Evolutionary conservation across 2,113 vertebrate species (phyloP), one percentile per base, ranked within the genome.

Genomic region (Syrmaticus mikado): DNA sequence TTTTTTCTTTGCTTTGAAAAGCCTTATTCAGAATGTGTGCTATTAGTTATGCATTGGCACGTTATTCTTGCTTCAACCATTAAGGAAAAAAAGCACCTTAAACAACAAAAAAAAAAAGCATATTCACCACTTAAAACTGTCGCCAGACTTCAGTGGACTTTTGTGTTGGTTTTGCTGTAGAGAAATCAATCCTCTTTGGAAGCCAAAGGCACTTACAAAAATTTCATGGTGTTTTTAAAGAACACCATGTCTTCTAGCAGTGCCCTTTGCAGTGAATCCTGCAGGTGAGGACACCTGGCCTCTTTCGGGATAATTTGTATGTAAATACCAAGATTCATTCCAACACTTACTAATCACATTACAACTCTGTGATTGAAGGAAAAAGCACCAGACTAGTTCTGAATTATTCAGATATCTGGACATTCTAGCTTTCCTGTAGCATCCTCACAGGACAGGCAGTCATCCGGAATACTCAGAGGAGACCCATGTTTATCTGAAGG

Each of bases 1-100:
- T 24, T 58, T 87, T 85, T 95, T 85, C n/a, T 60, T 22, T 60
- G 4, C 25, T 80, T 82, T 85, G 22, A 89, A 67, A 89, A 58
- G 20, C 1, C 7, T 73, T 57, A 48, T 57, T 90, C 34, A 78
- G 58, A 92, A 85, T 70, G 16, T 17, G 34, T 53, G 36, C 43
- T 58, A 77, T 8, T 62, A 75, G 91, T 53, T 80, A 79, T 2
- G 8, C 6, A 72, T 85, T 91, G 73, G 67, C n/a, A 32, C 5
- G 1, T 82, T 89, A 82, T 64, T 94, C 27, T 76, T 79, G 11
- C 19, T 87, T 73, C 68, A 82, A 87, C 46, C 5, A 17, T 22
- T 32, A 1, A 46, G 81, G 55, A 66, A 40, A 38, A 38, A 62
- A 61, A 38, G 36, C 36, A 62, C 28, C 1, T 2, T 16, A 6